Conservation (phyloP, 2,797 vertebrate genomes). For the Forpus xanthops region DNA sequence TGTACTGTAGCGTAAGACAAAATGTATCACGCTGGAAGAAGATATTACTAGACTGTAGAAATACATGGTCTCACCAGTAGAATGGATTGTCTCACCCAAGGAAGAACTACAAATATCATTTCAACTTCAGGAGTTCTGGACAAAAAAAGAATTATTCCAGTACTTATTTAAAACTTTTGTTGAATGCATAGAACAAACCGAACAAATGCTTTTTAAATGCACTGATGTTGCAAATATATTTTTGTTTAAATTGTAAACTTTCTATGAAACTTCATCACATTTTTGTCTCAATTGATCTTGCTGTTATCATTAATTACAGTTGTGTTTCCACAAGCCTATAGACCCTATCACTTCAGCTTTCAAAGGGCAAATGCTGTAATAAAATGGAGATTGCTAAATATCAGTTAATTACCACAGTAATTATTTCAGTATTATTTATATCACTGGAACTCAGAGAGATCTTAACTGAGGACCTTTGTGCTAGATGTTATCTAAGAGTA, state of each 20-base stretch:
- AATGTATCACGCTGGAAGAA: constrained; percentile 26
- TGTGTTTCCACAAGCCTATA: neutral
- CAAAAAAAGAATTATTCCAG: neutral
- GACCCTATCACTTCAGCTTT: neutral
- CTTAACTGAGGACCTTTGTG: neutral
- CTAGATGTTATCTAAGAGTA: neutral
- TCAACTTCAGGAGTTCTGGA: neutral
- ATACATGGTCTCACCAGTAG: neutral
- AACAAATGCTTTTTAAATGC: neutral
- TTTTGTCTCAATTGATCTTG: neutral
- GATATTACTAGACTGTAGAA: constrained; percentile 19
- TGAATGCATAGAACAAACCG: neutral
- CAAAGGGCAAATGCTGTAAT: constrained; percentile 11
- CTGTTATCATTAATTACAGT: constrained; percentile 7
- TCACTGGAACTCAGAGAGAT: neutral
- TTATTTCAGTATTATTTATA: constrained; percentile 40
- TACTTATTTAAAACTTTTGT: constrained; percentile 1
- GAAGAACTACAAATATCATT: neutral
- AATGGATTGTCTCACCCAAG: neutral
- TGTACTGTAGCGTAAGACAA: constrained; percentile 45
- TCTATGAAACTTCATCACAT: neutral
- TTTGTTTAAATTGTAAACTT: neutral
- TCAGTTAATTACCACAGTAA: constrained; percentile 26
- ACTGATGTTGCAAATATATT: neutral
- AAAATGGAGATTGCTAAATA: constrained; percentile 29